Evolutionary conservation across 2,113 vertebrate species (phyloP).

Genomic region (Paradoxurus hermaphroditus): DNA sequence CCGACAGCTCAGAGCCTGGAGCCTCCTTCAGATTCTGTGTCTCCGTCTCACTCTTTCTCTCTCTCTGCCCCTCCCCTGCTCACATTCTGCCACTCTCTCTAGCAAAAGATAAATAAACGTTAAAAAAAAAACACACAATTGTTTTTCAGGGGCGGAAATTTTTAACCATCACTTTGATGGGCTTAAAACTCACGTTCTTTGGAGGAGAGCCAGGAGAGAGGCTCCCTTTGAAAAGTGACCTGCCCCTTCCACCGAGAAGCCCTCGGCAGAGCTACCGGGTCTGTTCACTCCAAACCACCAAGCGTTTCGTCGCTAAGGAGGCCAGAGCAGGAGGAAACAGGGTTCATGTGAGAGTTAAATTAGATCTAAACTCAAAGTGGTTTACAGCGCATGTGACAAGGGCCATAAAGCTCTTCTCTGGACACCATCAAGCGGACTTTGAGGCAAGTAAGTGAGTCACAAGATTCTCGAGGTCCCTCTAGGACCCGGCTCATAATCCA

Average conservation of each 20-base stretch:
- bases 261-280: neutral
- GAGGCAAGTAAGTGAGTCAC: neutral
- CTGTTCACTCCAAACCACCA: neutral
- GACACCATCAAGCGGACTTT: neutral
- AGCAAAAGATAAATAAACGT: too few relatives aligned
- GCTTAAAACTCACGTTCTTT: neutral
- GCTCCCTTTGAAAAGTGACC: neutral
- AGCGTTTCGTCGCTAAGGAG: neutral
- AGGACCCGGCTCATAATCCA: neutral
- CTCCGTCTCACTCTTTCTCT: too few relatives aligned
- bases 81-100: too few relatives aligned
- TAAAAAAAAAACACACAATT: neutral
- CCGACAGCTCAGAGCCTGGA: too few relatives aligned
- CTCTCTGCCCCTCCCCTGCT: too few relatives aligned
- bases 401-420: neutral
- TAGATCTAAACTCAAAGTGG: neutral
- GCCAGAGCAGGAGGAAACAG: neutral
- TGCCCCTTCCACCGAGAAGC: neutral
- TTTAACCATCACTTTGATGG: neutral
- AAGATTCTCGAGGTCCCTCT: too few relatives aligned
- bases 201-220: neutral
- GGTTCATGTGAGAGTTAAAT: neutral
- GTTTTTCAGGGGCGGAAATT: neutral
- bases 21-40: too few relatives aligned
- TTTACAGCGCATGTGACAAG: accelerated